Conservation (phyloP, 2,113 vertebrate species). For the Nothoprocta perdicaria region DNA sequence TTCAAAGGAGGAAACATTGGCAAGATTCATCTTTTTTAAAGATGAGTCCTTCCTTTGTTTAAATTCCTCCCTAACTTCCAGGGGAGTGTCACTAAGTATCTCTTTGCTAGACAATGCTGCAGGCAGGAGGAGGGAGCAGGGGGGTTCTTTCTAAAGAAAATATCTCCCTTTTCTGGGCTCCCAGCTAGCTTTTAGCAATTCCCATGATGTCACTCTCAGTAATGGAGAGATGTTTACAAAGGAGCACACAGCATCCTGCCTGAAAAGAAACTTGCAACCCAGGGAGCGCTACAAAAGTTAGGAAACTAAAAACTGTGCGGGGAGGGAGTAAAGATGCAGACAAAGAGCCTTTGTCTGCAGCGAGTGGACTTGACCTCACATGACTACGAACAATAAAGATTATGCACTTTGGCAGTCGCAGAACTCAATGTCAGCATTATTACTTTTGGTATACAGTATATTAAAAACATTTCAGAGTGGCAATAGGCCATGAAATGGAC, state of each 20-base stretch:
- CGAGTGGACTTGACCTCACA: conserved; percentile 30
- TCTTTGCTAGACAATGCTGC: conserved; percentile 21
- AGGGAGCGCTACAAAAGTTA: conserved; percentile 14
- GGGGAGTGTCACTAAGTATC: conserved; percentile 23
- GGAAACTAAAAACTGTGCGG: conserved; percentile 14
- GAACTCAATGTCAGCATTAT: conserved; percentile 20
- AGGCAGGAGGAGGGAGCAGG: background rate
- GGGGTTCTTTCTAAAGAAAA: background rate
- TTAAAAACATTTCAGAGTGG: conserved; percentile 24
- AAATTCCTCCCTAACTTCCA: conserved; percentile 45
- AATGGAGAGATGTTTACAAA: conserved; percentile 41
- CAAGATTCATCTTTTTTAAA: background rate
- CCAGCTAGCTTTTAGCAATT: conserved; percentile 18
- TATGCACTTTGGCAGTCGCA: conserved; percentile 37
- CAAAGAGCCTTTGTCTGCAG: conserved; percentile 57
- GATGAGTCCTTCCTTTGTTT: background rate
- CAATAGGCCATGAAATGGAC: background rate
- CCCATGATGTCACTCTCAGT: conserved; percentile 61
- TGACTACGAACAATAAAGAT: conserved; percentile 45
- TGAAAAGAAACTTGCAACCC: conserved; percentile 46
- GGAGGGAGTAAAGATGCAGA: conserved; percentile 30
- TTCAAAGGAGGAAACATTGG: conserved; percentile 15
- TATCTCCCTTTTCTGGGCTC: background rate
- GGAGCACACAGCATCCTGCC: conserved; percentile 44
- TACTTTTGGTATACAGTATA: background rate